phyloP scores from a whole-genome alignment of 2,797 vertebrate species.

The Hemitrygon akajei region DNA sequence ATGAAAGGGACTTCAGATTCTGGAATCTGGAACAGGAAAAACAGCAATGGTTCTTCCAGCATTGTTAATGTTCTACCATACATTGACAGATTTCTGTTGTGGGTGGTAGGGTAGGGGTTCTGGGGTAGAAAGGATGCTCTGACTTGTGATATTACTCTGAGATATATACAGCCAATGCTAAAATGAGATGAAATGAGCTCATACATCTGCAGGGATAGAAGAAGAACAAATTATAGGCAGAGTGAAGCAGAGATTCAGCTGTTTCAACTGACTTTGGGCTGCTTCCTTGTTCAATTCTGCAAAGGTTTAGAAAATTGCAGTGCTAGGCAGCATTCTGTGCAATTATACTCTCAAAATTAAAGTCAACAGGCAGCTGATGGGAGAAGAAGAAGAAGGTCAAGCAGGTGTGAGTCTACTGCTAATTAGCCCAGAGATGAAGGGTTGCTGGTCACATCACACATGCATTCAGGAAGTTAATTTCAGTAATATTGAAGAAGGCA shows the following conservation, averaged over 20 bases:
- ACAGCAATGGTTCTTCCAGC: neutral
- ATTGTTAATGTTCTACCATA: no score
- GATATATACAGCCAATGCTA: no score
- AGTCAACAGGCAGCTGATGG: slow-evolving; percentile 10
- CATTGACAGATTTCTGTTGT: neutral
- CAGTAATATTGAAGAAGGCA: neutral
- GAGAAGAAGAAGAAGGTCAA: neutral
- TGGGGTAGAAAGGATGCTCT: neutral
- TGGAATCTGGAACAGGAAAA: no score
- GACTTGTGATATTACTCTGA: neutral
- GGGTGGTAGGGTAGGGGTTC: neutral
- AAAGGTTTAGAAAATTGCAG: slow-evolving; percentile 16
- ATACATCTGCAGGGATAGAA: neutral
- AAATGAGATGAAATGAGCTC: neutral
- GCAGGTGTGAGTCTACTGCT: neutral
- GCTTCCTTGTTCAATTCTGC: neutral
- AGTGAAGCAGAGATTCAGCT: neutral
- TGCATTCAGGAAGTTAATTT: neutral
- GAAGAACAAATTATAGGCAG: neutral
- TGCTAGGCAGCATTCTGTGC: neutral
- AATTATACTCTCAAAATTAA: slow-evolving; percentile 17
- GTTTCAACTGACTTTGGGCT: neutral
- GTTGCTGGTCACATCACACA: neutral
- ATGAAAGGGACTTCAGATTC: no score
- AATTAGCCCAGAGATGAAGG: neutral